These are phyloP conservation scores for Hydropsyche betteni DNA, from an alignment of 2,888 invertebrate genomes.

Conservation along the genomic window DNA sequence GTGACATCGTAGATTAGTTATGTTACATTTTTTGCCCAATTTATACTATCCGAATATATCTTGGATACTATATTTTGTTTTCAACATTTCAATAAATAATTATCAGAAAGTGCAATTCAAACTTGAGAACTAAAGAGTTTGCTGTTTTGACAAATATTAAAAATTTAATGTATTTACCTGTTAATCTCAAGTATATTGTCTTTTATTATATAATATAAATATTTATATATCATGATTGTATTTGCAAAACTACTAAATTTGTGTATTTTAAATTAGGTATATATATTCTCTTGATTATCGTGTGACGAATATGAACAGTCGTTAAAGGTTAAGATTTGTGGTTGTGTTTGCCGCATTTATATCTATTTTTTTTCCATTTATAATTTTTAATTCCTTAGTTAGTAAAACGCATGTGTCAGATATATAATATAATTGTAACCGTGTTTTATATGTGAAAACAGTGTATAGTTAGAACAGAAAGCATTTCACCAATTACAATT, in stretches of 20 bases:
- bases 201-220: conserved; percentile 3
- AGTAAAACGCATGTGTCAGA: not conserved
- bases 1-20: too few relatives aligned
- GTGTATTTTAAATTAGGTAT: not conserved
- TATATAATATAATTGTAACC: not conserved
- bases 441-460: not conserved
- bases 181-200: conserved; percentile 1
- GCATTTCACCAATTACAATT: too few relatives aligned
- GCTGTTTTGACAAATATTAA: not conserved
- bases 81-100: too few relatives aligned
- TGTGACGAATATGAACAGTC: too few relatives aligned
- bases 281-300: not conserved
- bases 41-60: too few relatives aligned
- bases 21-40: too few relatives aligned
- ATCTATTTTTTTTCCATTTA: not conserved
- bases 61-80: too few relatives aligned
- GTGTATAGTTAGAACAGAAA: too few relatives aligned
- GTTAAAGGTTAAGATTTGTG: conserved; percentile 5
- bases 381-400: not conserved
- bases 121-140: too few relatives aligned
- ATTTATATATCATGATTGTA: not conserved
- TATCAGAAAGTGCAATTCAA: too few relatives aligned
- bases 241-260: not conserved
- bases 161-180: not conserved
- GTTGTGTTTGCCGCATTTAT: conserved; percentile 37